phyloP scores from a whole-genome alignment of 2,797 vertebrate genomes.

The Zalophus californianus region DNA sequence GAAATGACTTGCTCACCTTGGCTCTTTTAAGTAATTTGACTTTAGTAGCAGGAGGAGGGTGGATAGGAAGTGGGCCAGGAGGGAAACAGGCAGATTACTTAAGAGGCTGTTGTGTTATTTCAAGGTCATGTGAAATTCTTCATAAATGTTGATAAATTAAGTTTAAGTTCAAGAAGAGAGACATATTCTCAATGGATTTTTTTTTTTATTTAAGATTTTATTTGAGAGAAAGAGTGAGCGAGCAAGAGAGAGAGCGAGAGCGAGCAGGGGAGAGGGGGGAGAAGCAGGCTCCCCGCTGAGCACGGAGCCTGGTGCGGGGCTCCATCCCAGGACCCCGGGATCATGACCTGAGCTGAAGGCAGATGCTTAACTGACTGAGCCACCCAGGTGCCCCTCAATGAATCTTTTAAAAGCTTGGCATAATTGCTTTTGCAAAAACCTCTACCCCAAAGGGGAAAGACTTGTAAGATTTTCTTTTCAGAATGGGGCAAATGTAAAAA shows the following conservation, averaged over 20 bases:
- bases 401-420: neutral
- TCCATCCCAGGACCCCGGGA: too few relatives aligned
- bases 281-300: too few relatives aligned
- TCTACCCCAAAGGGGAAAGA: neutral
- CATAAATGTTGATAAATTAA: neutral
- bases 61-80: neutral
- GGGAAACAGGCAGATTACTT: neutral
- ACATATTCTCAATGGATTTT: neutral
- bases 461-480: conserved; percentile 28
- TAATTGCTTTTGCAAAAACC: conserved; percentile 15
- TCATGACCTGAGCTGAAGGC: too few relatives aligned
- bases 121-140: neutral
- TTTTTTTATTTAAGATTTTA: too few relatives aligned
- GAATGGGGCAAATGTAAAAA: neutral
- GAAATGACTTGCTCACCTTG: neutral
- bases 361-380: too few relatives aligned
- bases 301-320: too few relatives aligned
- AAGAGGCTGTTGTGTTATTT: neutral
- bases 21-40: neutral
- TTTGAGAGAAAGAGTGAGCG: too few relatives aligned
- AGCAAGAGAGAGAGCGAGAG: too few relatives aligned
- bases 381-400: neutral
- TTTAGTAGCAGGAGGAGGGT: neutral
- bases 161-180: neutral
- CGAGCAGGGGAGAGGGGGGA: too few relatives aligned